phyloP scores from a whole-genome alignment of 2,797 vertebrate genomes.

The Triplophysa yarkandensis region DNA sequence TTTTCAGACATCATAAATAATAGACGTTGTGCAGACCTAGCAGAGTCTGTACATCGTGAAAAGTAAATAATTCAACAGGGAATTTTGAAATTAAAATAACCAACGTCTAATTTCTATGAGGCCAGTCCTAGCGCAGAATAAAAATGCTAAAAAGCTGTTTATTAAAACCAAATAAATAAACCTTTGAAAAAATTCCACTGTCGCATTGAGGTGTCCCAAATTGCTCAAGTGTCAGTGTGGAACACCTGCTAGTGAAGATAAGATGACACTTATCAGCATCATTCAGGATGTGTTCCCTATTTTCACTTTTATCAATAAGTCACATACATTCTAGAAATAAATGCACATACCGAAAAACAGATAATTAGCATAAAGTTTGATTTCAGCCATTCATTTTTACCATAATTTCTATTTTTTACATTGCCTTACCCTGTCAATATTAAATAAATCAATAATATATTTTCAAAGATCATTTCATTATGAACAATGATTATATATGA shows the following conservation, averaged over 20 bases:
- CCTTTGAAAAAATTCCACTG: background rate
- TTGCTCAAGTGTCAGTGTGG: background rate
- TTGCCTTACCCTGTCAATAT: too few species aligned
- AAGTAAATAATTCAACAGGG: constrained; percentile 20
- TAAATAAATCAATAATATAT: too few species aligned
- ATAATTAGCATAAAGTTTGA: too few species aligned
- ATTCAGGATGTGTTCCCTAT: background rate
- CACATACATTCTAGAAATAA: constrained; percentile 24
- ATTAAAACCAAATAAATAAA: constrained; percentile 2
- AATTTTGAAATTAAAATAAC: constrained; percentile 8
- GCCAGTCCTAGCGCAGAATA: background rate
- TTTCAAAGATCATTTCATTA: too few species aligned
- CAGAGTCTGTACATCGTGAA: background rate
- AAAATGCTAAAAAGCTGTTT: background rate
- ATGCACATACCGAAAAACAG: constrained; percentile 1
- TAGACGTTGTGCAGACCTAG: background rate
- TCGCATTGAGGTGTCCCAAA: background rate
- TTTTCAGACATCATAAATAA: constrained; percentile 21
- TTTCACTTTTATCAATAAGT: constrained; percentile 27
- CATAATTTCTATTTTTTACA: too few species aligned
- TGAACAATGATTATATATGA: too few species aligned
- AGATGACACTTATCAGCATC: constrained; percentile 14
- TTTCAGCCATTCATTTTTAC: too few species aligned
- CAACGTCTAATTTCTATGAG: background rate
- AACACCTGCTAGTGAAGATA: constrained; percentile 27